Base-by-base conservation (phyloP, 64 coral and sea anemone genomes). In the Montipora cactus region DNA sequence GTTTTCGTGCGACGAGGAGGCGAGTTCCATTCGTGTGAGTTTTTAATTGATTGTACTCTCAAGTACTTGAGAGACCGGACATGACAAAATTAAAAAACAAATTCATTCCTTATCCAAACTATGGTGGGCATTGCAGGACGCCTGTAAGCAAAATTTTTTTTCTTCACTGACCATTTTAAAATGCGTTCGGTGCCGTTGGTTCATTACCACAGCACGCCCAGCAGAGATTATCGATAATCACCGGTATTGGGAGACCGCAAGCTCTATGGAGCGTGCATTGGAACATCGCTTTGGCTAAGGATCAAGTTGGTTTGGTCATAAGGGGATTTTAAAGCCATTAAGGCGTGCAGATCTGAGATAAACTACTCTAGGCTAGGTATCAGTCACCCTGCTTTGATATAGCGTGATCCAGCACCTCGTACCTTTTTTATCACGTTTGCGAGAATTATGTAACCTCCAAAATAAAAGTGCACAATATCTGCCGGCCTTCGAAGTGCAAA, bases 21-120 rank as follows among this genome's bases (percentile, higher is more conserved):
- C 1, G 5, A 7, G 64, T 47, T 15, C 16, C 46, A 8, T 49
- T 8, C 44, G 3, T 70, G 61, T 59, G 81, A 70, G 19, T 49
- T 70, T 70, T 70, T 1, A 85, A 85, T 50, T 85, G 62, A 85
- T 85, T 49, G 44, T 71, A 47, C 47, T 85, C 81, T 49, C 47
- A 71, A 71, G 81, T 49, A 70, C 62, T 85, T 49, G 61, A 84
- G 14, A 69, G 61, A 64, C 61, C 52, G 61, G 62, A 47, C 59
- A 84, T 67, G 81, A 69, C 81, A 21, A n/a, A n/a, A 85, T 68
- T 64, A 64, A 11, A 57, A 71, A 69, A 22, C 81, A 85, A 69
- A 20, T 85, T 70, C 37, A 83, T 16, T 83, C 44, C 16, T 71
- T 71, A n/a, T 49, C 14, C 19, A 78, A 78, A 48, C 47, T 8